Conservation (phyloP, 1,140 invertebrate species). For the Caerostris darwini region DNA sequence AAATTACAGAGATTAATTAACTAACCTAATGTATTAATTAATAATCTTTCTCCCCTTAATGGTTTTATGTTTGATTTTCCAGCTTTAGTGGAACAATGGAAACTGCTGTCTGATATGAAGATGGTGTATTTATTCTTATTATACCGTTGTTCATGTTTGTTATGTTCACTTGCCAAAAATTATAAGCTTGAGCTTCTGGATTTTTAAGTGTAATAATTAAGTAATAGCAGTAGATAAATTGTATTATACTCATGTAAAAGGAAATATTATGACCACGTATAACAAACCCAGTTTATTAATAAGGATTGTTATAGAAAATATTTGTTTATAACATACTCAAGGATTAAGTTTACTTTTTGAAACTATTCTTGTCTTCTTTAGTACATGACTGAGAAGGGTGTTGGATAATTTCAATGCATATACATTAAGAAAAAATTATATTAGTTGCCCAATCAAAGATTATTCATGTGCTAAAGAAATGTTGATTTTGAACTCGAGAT, state of each 20-base stretch:
- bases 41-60: too few species aligned
- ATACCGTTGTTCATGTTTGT: background rate
- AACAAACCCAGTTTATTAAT: background rate
- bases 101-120: constrained; percentile 36
- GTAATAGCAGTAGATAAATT: constrained; percentile 17
- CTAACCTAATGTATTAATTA: too few species aligned
- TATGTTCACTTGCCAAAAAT: constrained; percentile 30
- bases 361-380: background rate
- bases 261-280: background rate
- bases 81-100: constrained; percentile 46
- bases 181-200: constrained; percentile 42
- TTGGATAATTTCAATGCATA: background rate
- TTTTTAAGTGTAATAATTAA: background rate
- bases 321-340: background rate
- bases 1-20: too few species aligned
- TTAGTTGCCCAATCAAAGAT: background rate
- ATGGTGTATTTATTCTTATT: background rate
- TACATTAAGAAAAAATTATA: background rate
- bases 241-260: constrained; percentile 10
- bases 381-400: background rate
- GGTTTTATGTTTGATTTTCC: background rate
- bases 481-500: background rate
- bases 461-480: background rate
- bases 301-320: background rate
- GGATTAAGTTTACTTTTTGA: background rate